These are phyloP conservation scores for Hoplostethus atlanticus DNA, from an alignment of 2,797 vertebrate genomes.

Conservation along the genomic window DNA sequence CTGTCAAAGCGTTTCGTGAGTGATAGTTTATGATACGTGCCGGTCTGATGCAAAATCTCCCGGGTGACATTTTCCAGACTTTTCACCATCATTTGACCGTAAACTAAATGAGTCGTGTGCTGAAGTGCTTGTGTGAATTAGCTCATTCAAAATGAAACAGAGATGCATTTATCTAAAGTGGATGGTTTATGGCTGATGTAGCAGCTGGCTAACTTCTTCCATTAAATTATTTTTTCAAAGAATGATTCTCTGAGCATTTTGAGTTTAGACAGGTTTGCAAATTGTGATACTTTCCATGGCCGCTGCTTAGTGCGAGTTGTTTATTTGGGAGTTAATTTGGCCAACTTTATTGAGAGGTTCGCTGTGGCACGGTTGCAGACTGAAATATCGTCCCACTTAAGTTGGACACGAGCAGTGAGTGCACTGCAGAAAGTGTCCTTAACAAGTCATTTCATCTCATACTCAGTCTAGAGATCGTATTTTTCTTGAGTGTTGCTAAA, in stretches of 20 bases:
- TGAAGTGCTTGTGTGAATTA: constrained; percentile 81
- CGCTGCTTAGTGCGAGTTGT: constrained; percentile 72
- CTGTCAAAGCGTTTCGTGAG: constrained; percentile 51
- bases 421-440: constrained; percentile 49
- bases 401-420: constrained; percentile 59
- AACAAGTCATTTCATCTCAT: constrained; percentile 35
- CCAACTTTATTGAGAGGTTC: constrained; percentile 70
- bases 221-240: constrained; percentile 77
- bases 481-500: constrained; percentile 10
- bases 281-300: constrained; percentile 80
- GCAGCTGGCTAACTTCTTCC: constrained; percentile 82
- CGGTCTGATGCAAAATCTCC: constrained; percentile 77
- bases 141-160: constrained; percentile 85
- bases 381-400: constrained; percentile 69
- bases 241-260: constrained; percentile 73
- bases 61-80: constrained; percentile 80
- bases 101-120: constrained; percentile 75
- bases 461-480: constrained; percentile 28
- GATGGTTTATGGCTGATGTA: constrained; percentile 78
- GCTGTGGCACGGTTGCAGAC: constrained; percentile 58
- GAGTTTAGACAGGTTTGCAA: constrained; percentile 76
- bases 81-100: constrained; percentile 76
- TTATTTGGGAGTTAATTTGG: constrained; percentile 77
- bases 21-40: constrained; percentile 75
- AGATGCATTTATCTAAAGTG: constrained; percentile 82